Base-by-base conservation (phyloP, 23 tunicate species). In the Trididemnum clinides region DNA sequence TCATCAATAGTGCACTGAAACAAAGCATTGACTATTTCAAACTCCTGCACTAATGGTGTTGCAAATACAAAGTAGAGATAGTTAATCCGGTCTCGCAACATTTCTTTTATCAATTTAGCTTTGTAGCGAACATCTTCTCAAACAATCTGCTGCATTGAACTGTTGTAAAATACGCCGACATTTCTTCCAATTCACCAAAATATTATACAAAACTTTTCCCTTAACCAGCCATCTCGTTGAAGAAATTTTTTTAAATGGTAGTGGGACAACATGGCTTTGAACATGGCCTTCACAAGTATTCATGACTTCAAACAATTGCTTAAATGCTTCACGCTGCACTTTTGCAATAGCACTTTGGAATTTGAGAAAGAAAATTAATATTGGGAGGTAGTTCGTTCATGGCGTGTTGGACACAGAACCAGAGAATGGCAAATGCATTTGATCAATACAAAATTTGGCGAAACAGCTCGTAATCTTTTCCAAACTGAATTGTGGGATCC, bases 401-500 rank as follows among this genome's bases (percentile, higher is more conserved):
- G 2, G 85, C 85, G 34, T 81, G 54, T 64, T 81, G 5, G 21
- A 81, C 28, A 15, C 76, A 81, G 5, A 81, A n/a, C 12, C 54
- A 44, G 10, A 7, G 10, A n/a, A n/a, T n/a, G n/a, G n/a, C n/a
- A n/a, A n/a, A n/a, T n/a, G n/a, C n/a, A n/a, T n/a, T n/a, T n/a
- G 54, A 44, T 21, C 57, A 39, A 59, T 33, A 33, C 75, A 33
- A 75, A 81, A 10, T 20, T 5, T 19, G 85, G 75, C 5, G 85
- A 33, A 26, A 81, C 6, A 30, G 22, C 86, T 65, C 32, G 63
- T 10, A 79, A 6, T 35, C 86, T 64, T 7, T 62, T 62, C 86
- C 86, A 82, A 36, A 82, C 86, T 6, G 86, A 82, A 64, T 82
- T 82, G 86, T 82, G 51, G 77, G 72, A 82, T 35, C 86, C 86